phyloP scores from a whole-genome alignment of 2,113 vertebrate species.

The Carassius carassius region DNA sequence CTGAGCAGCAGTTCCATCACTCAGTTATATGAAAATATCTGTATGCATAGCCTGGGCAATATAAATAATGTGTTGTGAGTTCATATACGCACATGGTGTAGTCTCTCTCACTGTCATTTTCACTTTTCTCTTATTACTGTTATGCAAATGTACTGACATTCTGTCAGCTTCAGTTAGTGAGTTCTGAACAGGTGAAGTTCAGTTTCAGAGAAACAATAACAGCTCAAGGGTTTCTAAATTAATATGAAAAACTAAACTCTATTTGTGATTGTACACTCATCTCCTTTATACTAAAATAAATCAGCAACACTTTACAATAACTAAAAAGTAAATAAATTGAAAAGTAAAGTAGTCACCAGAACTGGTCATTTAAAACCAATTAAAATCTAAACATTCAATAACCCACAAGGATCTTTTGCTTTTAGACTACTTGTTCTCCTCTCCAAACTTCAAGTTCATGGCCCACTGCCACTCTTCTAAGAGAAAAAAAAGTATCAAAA shows the following conservation, averaged over 20 bases:
- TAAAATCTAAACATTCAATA: not conserved
- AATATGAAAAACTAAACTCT: not conserved
- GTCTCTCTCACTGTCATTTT: conserved; percentile 1
- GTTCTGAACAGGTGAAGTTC: conserved; percentile 1
- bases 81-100: no score
- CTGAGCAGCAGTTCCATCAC: not conserved
- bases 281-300: not conserved
- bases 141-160: conserved; percentile 23
- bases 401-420: not conserved
- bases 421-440: not conserved
- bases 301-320: not conserved
- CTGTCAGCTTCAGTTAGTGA: conserved; percentile 28
- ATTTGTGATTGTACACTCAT: not conserved
- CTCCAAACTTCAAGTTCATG: not conserved
- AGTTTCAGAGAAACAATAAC: not conserved
- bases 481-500: not conserved
- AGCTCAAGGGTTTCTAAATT: not conserved
- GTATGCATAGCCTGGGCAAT: conserved; percentile 9
- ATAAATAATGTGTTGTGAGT: not conserved
- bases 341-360: not conserved
- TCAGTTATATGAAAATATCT: conserved; percentile 3
- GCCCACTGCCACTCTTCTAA: not conserved
- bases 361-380: not conserved
- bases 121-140: not conserved
- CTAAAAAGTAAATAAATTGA: not conserved